These are phyloP conservation scores for Tetragonula clypearis DNA, from an alignment of 1,140 invertebrate species.

Conservation along the genomic window DNA sequence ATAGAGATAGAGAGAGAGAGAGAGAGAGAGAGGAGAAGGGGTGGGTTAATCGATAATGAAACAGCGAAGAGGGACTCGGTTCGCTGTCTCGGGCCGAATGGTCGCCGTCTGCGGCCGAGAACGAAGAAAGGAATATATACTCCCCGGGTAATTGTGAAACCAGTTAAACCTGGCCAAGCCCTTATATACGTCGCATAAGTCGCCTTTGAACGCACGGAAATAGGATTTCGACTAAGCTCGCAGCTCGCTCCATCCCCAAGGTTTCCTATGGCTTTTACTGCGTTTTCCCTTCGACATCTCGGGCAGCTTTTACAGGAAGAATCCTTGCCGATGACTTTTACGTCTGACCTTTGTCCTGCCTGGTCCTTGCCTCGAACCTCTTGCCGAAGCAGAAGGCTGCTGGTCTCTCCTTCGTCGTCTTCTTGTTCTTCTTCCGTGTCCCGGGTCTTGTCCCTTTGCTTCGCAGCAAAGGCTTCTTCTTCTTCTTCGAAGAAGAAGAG, in stretches of 20 bases:
- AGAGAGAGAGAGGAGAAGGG: too few species aligned
- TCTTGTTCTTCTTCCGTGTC: not conserved
- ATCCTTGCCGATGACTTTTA: conserved; percentile 31
- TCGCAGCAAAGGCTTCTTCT: not conserved
- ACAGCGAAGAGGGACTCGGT: not conserved
- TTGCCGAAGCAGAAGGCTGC: too few species aligned
- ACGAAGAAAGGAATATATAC: conserved; percentile 9
- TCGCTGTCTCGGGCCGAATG: not conserved
- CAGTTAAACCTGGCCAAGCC: conserved; percentile 8
- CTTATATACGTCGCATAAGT: conserved; percentile 24
- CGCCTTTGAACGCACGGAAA: conserved; percentile 29
- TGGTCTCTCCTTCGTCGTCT: not conserved
- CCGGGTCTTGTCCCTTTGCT: not conserved
- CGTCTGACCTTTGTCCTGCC: conserved; percentile 18
- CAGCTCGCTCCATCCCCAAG: not conserved
- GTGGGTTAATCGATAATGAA: not conserved
- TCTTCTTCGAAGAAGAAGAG: not conserved
- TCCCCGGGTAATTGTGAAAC: conserved; percentile 19
- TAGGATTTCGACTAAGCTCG: conserved; percentile 30
- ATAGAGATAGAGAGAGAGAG: too few species aligned
- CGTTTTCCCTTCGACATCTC: conserved; percentile 22
- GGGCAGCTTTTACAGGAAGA: conserved; percentile 5
- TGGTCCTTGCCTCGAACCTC: not conserved
- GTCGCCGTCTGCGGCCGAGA: not conserved
- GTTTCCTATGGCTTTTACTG: conserved; percentile 18